Percentiles rank a stretch among this genome's conserved stretches.
Evolutionary conservation across 2,113 vertebrate species (phyloP).

Genomic region (Chaetodon trifascialis): DNA sequence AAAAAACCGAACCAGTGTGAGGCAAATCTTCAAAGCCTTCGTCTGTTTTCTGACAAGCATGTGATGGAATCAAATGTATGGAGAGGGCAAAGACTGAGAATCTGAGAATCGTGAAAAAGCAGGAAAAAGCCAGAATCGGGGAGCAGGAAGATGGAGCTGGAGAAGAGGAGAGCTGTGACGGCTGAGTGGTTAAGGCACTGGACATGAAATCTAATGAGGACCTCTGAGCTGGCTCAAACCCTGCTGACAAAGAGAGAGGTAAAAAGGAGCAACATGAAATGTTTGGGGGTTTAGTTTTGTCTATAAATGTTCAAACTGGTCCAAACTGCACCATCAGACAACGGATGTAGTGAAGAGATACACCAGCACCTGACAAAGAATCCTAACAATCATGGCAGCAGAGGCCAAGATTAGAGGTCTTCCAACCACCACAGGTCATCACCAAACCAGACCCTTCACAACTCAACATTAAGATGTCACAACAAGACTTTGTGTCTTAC

Average conservation of each 20-base stretch:
- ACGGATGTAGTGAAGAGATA: not conserved
- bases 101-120: not conserved
- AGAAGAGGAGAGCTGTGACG: constrained; percentile 26
- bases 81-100: not conserved
- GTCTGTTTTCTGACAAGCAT: constrained; percentile 34
- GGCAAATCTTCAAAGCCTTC: constrained; percentile 44
- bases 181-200: constrained; percentile 36
- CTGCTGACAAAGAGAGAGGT: constrained; percentile 20
- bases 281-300: not conserved
- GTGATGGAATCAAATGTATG: constrained; percentile 10
- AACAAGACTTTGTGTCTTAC: no score
- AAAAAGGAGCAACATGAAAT: not conserved
- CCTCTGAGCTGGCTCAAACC: constrained; percentile 8
- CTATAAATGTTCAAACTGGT: constrained; percentile 1
- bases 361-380: no score
- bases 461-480: no score
- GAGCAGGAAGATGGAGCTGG: not conserved
- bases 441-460: no score
- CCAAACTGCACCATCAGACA: not conserved
- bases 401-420: no score
- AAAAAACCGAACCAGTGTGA: constrained; percentile 30
- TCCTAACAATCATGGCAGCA: no score
- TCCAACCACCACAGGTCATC: no score
- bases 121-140: not conserved
- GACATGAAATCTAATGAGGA: constrained; percentile 55